These are phyloP conservation scores for Clamator glandarius DNA, from an alignment of 2,797 vertebrate genomes.

Conservation along the genomic window DNA sequence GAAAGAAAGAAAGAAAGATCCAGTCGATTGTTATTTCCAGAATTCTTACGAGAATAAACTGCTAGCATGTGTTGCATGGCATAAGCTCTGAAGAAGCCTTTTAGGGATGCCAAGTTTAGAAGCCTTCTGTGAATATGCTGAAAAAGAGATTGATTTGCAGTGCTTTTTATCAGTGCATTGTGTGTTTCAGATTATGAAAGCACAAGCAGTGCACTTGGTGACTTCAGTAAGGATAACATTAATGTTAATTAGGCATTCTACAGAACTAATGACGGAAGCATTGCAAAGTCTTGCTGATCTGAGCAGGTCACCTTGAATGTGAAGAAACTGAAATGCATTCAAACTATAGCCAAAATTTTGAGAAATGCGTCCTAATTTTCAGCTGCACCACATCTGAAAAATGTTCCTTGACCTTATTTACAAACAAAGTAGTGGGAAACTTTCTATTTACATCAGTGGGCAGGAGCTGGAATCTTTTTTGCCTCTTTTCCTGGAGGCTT, in stretches of 20 bases:
- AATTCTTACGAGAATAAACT: not conserved
- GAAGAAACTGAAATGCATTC: not conserved
- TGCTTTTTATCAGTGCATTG: not conserved
- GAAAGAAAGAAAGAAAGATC: not conserved
- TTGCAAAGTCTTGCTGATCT: not conserved
- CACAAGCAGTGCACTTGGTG: not conserved
- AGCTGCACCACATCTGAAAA: not conserved
- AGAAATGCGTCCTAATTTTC: slow-evolving; percentile 48
- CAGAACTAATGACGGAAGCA: not conserved
- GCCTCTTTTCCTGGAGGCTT: not conserved
- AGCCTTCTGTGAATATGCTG: not conserved
- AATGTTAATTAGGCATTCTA: not conserved
- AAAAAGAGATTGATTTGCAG: not conserved
- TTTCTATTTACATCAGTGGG: not conserved
- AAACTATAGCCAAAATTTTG: not conserved
- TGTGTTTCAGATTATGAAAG: not conserved
- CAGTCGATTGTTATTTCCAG: not conserved
- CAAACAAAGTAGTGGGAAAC: not conserved
- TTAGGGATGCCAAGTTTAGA: not conserved
- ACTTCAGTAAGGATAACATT: not conserved
- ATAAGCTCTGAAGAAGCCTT: not conserved
- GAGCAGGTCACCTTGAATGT: slow-evolving; percentile 36
- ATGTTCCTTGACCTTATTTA: slow-evolving; percentile 43
- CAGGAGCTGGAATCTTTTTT: not conserved
- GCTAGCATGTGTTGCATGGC: not conserved